A percentile compares a stretch with the other conserved stretches of the same genome.
Conservation (phyloP, 2,113 vertebrate genomes). For the Phylloscopus trochilus region DNA sequence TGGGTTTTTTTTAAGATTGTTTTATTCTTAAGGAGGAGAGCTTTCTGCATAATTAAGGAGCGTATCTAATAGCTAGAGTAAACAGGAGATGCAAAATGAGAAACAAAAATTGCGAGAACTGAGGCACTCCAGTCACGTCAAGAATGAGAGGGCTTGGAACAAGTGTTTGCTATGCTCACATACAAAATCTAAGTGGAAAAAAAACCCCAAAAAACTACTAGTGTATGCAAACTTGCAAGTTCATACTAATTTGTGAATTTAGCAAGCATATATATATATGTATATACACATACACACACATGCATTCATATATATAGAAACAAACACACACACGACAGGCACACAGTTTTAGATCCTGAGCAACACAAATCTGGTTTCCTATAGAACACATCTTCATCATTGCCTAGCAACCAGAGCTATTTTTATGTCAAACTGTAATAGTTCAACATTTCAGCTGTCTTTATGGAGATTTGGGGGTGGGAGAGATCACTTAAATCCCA, state of each 20-base stretch:
- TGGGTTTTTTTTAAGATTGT: no score
- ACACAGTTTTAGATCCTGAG: constrained; percentile 9
- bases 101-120: neutral
- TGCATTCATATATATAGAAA: neutral
- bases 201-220: neutral
- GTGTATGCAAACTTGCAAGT: neutral
- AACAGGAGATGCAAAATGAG: neutral
- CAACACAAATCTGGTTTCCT: constrained; percentile 33
- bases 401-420: constrained; percentile 60
- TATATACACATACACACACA: neutral
- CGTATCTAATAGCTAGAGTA: neutral
- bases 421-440: constrained; percentile 44
- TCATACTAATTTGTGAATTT: neutral
- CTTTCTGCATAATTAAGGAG: neutral
- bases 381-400: neutral
- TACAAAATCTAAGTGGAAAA: neutral
- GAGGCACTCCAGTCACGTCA: neutral
- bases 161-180: accelerated
- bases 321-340: neutral
- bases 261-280: neutral
- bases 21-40: neutral
- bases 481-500: neutral
- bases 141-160: neutral
- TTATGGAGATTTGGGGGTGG: neutral
- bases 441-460: constrained; percentile 11